Conservation (phyloP, 2,113 vertebrate genomes). For the Typhlomys cinereus region DNA sequence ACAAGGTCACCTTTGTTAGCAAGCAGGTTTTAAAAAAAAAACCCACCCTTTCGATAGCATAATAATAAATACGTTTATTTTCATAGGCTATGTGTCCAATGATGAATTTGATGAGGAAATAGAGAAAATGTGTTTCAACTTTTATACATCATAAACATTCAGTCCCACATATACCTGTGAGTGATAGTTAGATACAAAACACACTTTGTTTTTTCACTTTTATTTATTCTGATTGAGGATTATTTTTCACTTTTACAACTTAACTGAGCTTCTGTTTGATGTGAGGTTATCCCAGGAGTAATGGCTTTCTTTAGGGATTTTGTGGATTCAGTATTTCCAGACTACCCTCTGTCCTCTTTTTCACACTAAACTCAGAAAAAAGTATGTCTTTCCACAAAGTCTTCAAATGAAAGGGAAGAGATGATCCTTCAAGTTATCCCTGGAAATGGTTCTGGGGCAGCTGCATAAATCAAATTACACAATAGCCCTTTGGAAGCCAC, state of each 20-base stretch:
- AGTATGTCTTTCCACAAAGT: not conserved
- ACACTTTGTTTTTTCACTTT: not conserved
- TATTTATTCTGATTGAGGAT: not conserved
- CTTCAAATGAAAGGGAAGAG: not conserved
- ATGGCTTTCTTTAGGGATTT: not conserved
- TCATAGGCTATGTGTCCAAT: not conserved
- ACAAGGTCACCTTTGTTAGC: slow-evolving; percentile 34
- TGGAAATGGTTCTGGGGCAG: not conserved
- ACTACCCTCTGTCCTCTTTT: not conserved
- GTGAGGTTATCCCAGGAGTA: not conserved
- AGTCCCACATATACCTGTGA: not conserved
- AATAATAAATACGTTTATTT: slow-evolving; percentile 52
- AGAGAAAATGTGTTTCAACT: not conserved
- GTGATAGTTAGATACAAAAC: not conserved
- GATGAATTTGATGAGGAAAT: not conserved
- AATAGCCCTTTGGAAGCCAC: not conserved
- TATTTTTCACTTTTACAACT: slow-evolving; percentile 16
- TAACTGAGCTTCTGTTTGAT: slow-evolving; percentile 37
- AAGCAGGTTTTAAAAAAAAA: not conserved
- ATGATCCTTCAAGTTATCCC: not conserved
- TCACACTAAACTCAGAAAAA: not conserved
- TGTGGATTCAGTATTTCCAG: not conserved
- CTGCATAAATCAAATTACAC: not conserved
- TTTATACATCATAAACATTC: not conserved
- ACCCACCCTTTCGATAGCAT: slow-evolving; percentile 3